A percentile compares a stretch with the other conserved stretches of the same genome.
Evolutionary conservation across 1,140 invertebrate species (phyloP).

Genomic region (Eciton burchellii): DNA sequence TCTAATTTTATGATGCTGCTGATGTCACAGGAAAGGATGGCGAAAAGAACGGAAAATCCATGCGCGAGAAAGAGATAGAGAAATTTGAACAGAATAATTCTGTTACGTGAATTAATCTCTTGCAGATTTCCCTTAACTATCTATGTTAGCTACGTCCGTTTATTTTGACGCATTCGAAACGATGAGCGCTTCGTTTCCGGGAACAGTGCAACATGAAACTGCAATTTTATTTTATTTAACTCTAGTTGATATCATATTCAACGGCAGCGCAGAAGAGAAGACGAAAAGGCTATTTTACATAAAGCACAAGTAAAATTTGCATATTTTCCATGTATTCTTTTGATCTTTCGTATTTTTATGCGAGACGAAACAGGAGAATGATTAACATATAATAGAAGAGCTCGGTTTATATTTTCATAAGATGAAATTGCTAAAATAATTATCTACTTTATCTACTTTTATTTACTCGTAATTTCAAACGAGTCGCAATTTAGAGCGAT

Average conservation of each 20-base stretch:
- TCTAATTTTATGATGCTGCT: conserved; percentile 16
- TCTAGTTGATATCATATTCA: background rate
- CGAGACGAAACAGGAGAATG: too few relatives aligned
- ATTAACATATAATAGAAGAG: too few relatives aligned
- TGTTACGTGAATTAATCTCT: conserved; percentile 10
- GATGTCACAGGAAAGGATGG: background rate
- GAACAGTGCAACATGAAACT: conserved; percentile 17
- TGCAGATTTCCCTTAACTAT: conserved; percentile 5
- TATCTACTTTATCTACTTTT: background rate
- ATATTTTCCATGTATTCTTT: background rate
- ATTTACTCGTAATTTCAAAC: too few relatives aligned
- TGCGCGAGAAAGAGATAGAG: background rate
- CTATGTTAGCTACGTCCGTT: conserved; percentile 7
- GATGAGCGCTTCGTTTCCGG: background rate
- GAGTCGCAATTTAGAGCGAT: too few relatives aligned
- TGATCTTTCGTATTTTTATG: too few relatives aligned
- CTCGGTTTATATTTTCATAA: background rate
- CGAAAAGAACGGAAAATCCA: background rate
- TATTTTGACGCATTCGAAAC: background rate
- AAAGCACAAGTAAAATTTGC: background rate
- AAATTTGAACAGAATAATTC: conserved; percentile 38
- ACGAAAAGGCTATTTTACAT: background rate
- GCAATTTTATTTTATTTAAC: conserved; percentile 15
- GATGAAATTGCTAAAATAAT: background rate
- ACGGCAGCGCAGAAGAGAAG: background rate